A percentile compares a stretch with the other conserved stretches of the same genome.
Evolutionary conservation across 2,797 vertebrate species (phyloP).

Genomic region (Anguilla megastoma): DNA sequence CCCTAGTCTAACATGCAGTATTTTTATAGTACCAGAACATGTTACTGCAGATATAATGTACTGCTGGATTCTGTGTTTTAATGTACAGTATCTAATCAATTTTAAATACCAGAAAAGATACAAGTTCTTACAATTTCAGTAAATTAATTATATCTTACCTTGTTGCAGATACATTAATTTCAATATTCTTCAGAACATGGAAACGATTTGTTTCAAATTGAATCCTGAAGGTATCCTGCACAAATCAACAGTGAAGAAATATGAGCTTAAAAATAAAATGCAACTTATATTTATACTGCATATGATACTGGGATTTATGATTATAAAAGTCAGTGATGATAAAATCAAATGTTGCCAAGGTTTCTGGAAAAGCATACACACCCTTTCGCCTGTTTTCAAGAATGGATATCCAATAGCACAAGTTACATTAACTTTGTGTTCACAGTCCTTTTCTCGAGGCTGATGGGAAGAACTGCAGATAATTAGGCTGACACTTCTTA

Average conservation of each 20-base stretch:
- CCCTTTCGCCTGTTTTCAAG: conserved; percentile 74
- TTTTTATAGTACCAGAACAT: not conserved
- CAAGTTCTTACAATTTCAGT: not conserved
- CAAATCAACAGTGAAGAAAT: conserved; percentile 42
- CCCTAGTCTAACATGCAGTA: not conserved
- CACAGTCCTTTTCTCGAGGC: conserved; percentile 81
- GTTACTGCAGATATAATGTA: not conserved
- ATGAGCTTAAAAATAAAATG: not conserved
- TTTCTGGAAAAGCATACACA: conserved; percentile 54
- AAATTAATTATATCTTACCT: conserved; percentile 74
- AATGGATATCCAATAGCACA: conserved; percentile 94
- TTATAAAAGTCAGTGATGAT: not conserved
- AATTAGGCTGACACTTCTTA: not conserved
- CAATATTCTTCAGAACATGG: conserved; percentile 74
- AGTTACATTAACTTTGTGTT: conserved; percentile 76
- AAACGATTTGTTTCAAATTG: conserved; percentile 84
- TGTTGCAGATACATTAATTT: conserved; percentile 78
- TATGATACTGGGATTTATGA: not conserved
- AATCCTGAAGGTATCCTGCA: conserved; percentile 83
- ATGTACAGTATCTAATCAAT: not conserved
- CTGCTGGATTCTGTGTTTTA: not conserved
- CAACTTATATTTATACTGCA: not conserved
- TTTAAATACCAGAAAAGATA: not conserved
- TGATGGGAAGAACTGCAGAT: conserved; percentile 50
- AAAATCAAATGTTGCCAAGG: not conserved